A percentile compares a stretch with the other conserved stretches of the same genome.
Evolutionary conservation across 2,888 invertebrate species (phyloP).

Genomic region (Tipula lateralis): DNA sequence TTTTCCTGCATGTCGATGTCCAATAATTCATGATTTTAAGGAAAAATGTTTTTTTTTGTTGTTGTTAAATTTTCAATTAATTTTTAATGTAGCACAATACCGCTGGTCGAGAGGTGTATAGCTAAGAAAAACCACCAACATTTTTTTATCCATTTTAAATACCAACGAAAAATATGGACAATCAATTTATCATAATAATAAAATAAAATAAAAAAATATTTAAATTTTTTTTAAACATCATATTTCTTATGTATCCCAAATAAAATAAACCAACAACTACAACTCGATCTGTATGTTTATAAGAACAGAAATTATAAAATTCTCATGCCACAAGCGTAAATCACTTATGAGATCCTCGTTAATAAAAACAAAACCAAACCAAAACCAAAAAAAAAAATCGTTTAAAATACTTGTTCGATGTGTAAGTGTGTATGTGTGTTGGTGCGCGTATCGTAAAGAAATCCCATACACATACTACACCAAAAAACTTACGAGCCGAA

Average conservation of each 20-base stretch:
- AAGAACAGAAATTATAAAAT: slow-evolving; percentile 27
- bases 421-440: background rate
- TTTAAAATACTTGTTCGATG: slow-evolving; percentile 28
- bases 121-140: background rate
- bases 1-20: background rate
- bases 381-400: background rate
- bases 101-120: background rate
- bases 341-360: slow-evolving; percentile 30
- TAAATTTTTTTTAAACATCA: slow-evolving; percentile 19
- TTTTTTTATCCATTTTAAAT: background rate
- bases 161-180: slow-evolving; percentile 27
- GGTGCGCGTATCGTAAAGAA: background rate
- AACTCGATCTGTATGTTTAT: background rate
- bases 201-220: background rate
- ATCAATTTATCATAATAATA: slow-evolving; percentile 28
- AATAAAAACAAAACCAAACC: slow-evolving; percentile 28
- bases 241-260: slow-evolving; percentile 19
- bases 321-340: slow-evolving; percentile 30
- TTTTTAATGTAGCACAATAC: slow-evolving; percentile 1
- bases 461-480: background rate
- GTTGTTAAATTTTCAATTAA: background rate
- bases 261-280: background rate
- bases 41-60: background rate
- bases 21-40: background rate
- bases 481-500: background rate